Base-by-base conservation (phyloP, 2,113 vertebrate genomes). In the Elephantulus edwardii region DNA sequence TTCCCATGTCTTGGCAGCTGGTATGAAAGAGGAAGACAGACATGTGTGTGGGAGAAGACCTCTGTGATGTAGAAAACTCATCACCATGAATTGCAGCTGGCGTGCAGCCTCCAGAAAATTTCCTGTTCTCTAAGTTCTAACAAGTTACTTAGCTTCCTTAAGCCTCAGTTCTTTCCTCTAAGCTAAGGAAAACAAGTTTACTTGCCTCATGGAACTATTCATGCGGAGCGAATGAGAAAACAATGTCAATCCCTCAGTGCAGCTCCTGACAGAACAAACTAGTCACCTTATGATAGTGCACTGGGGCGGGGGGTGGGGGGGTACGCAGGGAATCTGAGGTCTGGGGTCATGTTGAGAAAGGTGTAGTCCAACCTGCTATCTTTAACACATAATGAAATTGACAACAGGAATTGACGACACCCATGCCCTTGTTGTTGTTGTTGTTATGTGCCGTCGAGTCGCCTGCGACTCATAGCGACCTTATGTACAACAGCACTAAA, bases 251-350 rank as follows among this genome's bases (percentile, higher is more conserved):
- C 17, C 38, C 60, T 13, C 14, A 24, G 68, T 56, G 16, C 30
- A 13, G 46, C 1, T 16, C 19, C 38, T 2, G 17, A 9, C 50
- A 5, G 0, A 5, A 24, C 7, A 11, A 60, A n/a, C 7, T 8
- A 20, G 1, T 8, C 17, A 1, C 0, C 4, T 20, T 12, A 2
- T 35, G 24, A 1, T 7, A 4, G 6, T n/a, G 64, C n/a, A 5
- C 13, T 60, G 19, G 5, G 0, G 20, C n/a, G n/a, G n/a, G n/a
- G n/a, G n/a, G n/a, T n/a, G n/a, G n/a, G n/a, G n/a, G n/a, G n/a
- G 54, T 13, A 28, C 30, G 17, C n/a, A 6, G 44, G n/a, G 88
- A n/a, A 66, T 30, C 50, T 2, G 2, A 70, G 56, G 22, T 2
- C 3, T 40, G 19, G 35, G 35, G 35, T 24, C 46, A 19, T 4